These are phyloP conservation scores for Urophycis tenuis DNA, from an alignment of 2,797 vertebrate species.

Conservation along the genomic window DNA sequence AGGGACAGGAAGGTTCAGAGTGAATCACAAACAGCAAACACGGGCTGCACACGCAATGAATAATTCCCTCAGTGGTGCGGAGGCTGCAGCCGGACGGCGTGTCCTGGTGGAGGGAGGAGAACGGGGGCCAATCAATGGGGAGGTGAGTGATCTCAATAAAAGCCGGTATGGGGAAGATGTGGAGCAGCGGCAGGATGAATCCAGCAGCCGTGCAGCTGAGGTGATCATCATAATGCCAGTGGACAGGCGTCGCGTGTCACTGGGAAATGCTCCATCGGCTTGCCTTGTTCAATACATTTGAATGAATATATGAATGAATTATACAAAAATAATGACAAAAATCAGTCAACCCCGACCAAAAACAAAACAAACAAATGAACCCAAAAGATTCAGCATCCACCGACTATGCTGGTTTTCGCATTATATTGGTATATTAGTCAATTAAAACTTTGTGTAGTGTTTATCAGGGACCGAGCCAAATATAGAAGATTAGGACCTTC, in stretches of 20 bases:
- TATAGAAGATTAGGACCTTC: no score
- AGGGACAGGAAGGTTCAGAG: neutral
- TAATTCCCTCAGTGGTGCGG: neutral
- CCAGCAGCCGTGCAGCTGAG: slow-evolving; percentile 4
- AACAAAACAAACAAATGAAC: neutral
- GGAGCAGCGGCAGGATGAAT: neutral
- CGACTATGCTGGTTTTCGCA: neutral
- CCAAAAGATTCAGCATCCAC: neutral
- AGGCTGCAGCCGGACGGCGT: neutral
- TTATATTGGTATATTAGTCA: no score
- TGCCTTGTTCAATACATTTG: neutral
- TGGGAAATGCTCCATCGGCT: neutral
- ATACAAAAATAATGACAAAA: neutral
- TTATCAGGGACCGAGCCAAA: no score
- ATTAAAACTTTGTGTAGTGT: no score
- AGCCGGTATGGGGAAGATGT: neutral
- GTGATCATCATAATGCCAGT: neutral
- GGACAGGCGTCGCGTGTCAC: neutral
- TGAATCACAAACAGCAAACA: neutral
- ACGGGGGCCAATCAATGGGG: neutral
- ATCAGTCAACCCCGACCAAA: neutral
- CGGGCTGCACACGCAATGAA: neutral
- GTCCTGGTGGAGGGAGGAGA: neutral
- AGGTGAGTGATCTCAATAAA: neutral
- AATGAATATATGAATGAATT: neutral